Evolutionary conservation across 1,140 invertebrate species (phyloP), one percentile per base, ranked within the genome.

Genomic region (Antheraea pernyi): DNA sequence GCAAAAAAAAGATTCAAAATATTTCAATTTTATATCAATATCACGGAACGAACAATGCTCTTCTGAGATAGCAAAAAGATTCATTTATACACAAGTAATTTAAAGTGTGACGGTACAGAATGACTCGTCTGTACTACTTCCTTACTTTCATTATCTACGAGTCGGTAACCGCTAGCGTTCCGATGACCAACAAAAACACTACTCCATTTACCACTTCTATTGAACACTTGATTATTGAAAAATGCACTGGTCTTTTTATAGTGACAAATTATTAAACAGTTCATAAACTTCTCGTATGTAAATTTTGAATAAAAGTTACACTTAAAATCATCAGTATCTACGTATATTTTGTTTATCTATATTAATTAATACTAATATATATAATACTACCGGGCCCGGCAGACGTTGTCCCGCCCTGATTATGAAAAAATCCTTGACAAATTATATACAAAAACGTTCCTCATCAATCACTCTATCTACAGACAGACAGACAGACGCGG

Each of bases 131-230:
- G 46, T 53, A 64, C 60, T 19, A 69, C 67, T 69, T 69, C 63
- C 67, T 63, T 69, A 69, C 67, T 69, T 69, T 69, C 67, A 30
- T 46, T 62, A 67, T 16, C 59, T 37, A 16, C 19, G 63, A 64
- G 59, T 42, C 71, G 66, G 61, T 69, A 59, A 60, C 65, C 68
- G 53, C 64, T 18, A 64, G 37, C 46, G 46, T 53, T 69, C 68
- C 36, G 37, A 37, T 73, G 72, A 70, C 68, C 72, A 70, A 73
- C 68, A 73, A 73, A 73, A 59, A 59, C 16, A 53, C 46, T 53
- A 53, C 46, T 53, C 46, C 46, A 53, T 13, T 53, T 53, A 53
- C 46, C 46, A 2, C 4, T 53, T 53, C 46, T 53, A 53, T 53
- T 53, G 11, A 16, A 53, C 6, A 16, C 9, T 16, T 13, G 46